phyloP scores from a whole-genome alignment of 2,113 vertebrate species.

The Ondatra zibethicus region DNA sequence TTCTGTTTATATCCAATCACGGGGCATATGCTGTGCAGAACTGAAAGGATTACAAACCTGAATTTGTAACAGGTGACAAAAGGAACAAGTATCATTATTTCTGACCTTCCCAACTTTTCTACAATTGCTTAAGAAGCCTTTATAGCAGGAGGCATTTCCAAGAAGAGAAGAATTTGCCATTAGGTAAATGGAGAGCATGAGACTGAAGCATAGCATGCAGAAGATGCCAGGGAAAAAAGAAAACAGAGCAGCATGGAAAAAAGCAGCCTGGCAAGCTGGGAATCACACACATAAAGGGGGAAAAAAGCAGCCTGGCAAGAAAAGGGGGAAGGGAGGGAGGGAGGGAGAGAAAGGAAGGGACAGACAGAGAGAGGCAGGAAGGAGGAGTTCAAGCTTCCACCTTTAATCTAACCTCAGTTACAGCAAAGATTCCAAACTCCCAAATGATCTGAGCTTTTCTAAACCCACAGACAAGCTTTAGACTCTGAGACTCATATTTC shows the following conservation, averaged over 20 bases:
- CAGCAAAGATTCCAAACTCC: neutral
- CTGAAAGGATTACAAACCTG: neutral
- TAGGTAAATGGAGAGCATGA: neutral
- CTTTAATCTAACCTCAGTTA: neutral
- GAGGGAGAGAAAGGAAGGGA: too few relatives aligned
- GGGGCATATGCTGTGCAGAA: neutral
- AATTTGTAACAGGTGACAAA: neutral
- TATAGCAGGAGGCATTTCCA: neutral
- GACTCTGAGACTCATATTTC: neutral
- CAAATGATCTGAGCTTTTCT: neutral
- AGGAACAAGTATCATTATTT: neutral
- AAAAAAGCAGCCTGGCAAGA: neutral
- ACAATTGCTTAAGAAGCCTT: neutral
- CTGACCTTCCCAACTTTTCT: neutral
- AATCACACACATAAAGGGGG: neutral
- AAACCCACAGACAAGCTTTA: neutral
- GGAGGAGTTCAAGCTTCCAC: neutral
- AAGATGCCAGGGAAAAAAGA: neutral
- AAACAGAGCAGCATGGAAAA: neutral
- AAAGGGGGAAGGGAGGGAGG: neutral
- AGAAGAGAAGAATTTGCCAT: neutral
- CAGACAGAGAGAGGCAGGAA: neutral
- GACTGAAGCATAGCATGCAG: neutral
- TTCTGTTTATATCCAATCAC: conserved; percentile 18
- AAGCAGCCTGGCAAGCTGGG: neutral